Percentiles rank a stretch among this genome's conserved stretches.
phyloP scores from a whole-genome alignment of 2,113 vertebrate genomes.

The Hydrolagus affinis region DNA sequence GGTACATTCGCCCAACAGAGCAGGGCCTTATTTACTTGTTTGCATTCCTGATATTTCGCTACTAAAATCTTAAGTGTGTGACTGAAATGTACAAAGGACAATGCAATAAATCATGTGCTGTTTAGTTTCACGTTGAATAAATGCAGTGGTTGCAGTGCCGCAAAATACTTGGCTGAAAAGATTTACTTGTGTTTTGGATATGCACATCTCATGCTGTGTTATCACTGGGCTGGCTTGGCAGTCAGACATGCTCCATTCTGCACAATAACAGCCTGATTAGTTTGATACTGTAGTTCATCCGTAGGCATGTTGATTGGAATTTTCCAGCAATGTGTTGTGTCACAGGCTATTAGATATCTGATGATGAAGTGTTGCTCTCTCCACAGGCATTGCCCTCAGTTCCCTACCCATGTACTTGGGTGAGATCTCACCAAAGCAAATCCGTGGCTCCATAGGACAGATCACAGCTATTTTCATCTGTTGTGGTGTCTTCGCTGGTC shows the following conservation, averaged over 20 bases:
- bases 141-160: too few species aligned
- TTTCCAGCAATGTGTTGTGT: background rate
- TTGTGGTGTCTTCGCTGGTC: slow-evolving; percentile 76
- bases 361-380: slow-evolving; percentile 27
- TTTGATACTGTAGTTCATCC: slow-evolving; percentile 13
- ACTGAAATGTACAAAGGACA: background rate
- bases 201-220: background rate
- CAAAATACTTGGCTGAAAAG: background rate
- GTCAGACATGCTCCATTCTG: background rate
- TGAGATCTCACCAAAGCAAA: slow-evolving; percentile 80
- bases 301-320: background rate
- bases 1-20: too few species aligned
- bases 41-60: too few species aligned
- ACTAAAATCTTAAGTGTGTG: too few species aligned
- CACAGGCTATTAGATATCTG: slow-evolving; percentile 1
- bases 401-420: slow-evolving; percentile 87
- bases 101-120: background rate
- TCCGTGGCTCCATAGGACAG: slow-evolving; percentile 81
- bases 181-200: background rate
- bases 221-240: background rate
- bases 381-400: slow-evolving; percentile 77
- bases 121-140: background rate
- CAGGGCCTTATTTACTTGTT: too few species aligned
- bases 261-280: background rate
- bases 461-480: slow-evolving; percentile 88